phyloP scores from a whole-genome alignment of 2,797 vertebrate genomes.

The Bucorvus abyssinicus region DNA sequence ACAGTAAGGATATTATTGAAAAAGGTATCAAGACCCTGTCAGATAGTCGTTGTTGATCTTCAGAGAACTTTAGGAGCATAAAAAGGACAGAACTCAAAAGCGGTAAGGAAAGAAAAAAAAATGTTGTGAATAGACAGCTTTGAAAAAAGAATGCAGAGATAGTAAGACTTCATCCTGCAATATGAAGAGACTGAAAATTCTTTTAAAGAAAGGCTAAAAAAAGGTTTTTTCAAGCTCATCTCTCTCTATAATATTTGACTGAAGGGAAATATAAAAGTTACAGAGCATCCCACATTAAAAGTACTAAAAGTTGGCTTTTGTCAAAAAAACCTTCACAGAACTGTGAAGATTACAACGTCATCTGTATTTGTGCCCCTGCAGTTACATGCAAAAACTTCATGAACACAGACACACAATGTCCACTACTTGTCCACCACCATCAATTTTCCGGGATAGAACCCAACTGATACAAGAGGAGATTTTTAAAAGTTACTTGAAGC shows the following conservation, averaged over 20 bases:
- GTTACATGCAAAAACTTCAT: not conserved
- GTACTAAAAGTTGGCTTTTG: not conserved
- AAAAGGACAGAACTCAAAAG: not conserved
- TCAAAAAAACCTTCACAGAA: not conserved
- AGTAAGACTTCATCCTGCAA: not conserved
- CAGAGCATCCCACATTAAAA: not conserved
- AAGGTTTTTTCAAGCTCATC: not conserved
- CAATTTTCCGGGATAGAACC: not conserved
- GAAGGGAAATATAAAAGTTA: not conserved
- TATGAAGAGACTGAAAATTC: not conserved
- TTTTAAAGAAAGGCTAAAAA: not conserved
- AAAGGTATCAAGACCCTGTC: not conserved
- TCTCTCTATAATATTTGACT: not conserved
- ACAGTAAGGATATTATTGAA: not conserved
- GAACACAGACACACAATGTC: not conserved
- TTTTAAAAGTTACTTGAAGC: not conserved
- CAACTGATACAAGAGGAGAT: not conserved
- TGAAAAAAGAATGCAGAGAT: not conserved
- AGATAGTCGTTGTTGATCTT: not conserved
- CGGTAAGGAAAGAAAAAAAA: not conserved
- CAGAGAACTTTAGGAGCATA: not conserved
- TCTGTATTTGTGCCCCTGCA: not conserved
- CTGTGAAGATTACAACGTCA: not conserved
- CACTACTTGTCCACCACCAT: not conserved
- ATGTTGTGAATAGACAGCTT: not conserved